These are phyloP conservation scores for Parasteatoda tepidariorum DNA, from an alignment of 1,140 invertebrate species.

Conservation along the genomic window DNA sequence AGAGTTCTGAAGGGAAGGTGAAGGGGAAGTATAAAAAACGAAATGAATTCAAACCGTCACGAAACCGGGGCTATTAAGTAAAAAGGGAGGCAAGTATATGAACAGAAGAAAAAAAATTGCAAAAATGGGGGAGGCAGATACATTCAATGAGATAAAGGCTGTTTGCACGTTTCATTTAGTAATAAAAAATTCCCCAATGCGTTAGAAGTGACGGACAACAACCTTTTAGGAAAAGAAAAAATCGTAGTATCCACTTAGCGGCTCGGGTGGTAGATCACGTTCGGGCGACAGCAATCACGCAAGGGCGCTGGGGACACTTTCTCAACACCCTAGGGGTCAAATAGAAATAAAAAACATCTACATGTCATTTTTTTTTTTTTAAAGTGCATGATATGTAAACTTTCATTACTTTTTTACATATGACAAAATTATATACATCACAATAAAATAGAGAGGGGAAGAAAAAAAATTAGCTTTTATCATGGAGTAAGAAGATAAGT, in stretches of 20 bases:
- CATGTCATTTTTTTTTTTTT: too few relatives aligned
- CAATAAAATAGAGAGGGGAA: too few relatives aligned
- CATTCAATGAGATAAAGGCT: constrained; percentile 55
- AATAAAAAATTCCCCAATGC: constrained; percentile 38
- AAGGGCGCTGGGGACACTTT: neutral
- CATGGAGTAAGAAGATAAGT: too few relatives aligned
- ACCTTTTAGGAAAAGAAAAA: constrained; percentile 60
- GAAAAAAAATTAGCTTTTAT: too few relatives aligned
- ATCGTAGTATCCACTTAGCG: constrained; percentile 48
- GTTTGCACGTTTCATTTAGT: constrained; percentile 57
- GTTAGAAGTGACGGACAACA: constrained; percentile 54
- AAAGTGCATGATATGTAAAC: too few relatives aligned
- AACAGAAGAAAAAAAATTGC: neutral
- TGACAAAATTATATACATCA: too few relatives aligned
- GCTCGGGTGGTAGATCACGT: constrained; percentile 48
- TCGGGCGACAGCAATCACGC: constrained; percentile 38
- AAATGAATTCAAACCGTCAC: constrained; percentile 17
- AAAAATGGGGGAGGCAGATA: neutral
- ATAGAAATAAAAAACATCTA: too few relatives aligned
- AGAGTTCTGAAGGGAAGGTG: neutral
- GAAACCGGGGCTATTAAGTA: constrained; percentile 31
- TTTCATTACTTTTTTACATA: too few relatives aligned
- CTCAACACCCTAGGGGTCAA: neutral
- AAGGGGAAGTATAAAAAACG: constrained; percentile 18
- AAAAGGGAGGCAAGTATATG: neutral